Base-by-base conservation (phyloP, 2,113 vertebrate genomes). In the Colistium nudipinnis region DNA sequence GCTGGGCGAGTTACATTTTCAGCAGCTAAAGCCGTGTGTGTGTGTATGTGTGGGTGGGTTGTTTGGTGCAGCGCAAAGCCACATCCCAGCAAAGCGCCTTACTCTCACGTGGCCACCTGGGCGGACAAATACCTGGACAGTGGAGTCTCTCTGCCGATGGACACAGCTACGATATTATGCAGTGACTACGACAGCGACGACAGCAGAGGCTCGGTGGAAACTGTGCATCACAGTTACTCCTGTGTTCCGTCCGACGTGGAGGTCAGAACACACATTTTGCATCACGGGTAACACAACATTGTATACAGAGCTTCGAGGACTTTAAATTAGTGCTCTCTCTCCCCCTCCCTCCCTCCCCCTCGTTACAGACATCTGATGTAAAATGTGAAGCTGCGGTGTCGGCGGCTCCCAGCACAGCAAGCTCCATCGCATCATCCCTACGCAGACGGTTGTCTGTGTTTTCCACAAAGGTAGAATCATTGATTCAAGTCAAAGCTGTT, bases 51-150 rank as follows among this genome's bases (percentile, higher is more conserved):
- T 68, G 19, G 45, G 6, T 63, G 31, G 52, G 48, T 53, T 49
- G 41, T 31, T 38, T 45, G 56, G 9, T 57, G 24, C 68, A 92
- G 93, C 25, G 70, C 65, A 3, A 83, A 88, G 30, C 63, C 38
- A 3, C 81, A 87, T 47, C 33, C 82, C 14, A 62, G 48, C 41
- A 68, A 81, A 53, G 43, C 16, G 0, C 54, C 35, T 13, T 81
- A 80, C 70, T 89, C 84, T n/a, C 75, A 89, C 7, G 93, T 94
- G 53, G 81, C 90, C 48, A 76, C 33, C 61, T 94, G 93, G 94
- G 93, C 93, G 0, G 72, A 93, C 39, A 88, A 63, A 53, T 94
- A 93, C 85, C 80, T 92, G 85, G 94, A 94, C 85, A 94, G 92
- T 7, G 92, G 93, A 0, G 78, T 93, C 13, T 89, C 90, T 4